Base-by-base conservation (phyloP, 92 coral and sea anemone species). In the Bergia puertoricense region DNA sequence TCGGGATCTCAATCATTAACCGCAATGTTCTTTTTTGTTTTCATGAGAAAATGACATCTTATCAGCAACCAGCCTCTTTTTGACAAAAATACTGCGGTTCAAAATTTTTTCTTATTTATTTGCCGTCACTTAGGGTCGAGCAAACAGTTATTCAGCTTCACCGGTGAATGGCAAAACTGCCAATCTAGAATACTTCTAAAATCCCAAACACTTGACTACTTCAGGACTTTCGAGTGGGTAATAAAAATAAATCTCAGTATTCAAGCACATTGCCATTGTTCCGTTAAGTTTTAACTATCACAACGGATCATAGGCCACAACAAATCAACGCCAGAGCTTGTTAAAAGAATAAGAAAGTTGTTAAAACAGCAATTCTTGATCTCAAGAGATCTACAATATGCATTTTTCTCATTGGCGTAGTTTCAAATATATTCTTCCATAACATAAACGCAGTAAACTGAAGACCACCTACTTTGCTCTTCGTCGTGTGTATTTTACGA, bases 381-480 rank as follows among this genome's bases (percentile, higher is more conserved):
- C 48, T 50, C 15, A 80, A 80, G 36, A 11, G 30, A 5, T 81
- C 73, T 43, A n/a, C 23, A 57, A 20, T 62, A 22, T 43, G 40
- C 20, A 38, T 39, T 10, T 81, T 68, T 41, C 8, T 65, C 46
- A 42, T 62, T 62, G 13, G 51, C 40, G 11, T 41, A 59, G 50
- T 15, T 16, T 40, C 38, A 41, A 82, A 82, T 36, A 6, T 42
- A 36, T 82, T 82, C 69, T 72, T 68, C 9, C 78, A 84, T 30
- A 82, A 44, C 76, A n/a, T 71, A 42, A 40, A 46, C 11, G 46
- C 40, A 40, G 10, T 42, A 39, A 43, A 5, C 2, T 62, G 42
- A 20, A 42, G 85, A 81, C 87, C 79, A 84, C 87, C 87, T 84
- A 84, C 87, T 36, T 84, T 71, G 87, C 46, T 69, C 45, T 71